Conservation (phyloP, 2,797 vertebrate genomes). For the Falco berigora region DNA sequence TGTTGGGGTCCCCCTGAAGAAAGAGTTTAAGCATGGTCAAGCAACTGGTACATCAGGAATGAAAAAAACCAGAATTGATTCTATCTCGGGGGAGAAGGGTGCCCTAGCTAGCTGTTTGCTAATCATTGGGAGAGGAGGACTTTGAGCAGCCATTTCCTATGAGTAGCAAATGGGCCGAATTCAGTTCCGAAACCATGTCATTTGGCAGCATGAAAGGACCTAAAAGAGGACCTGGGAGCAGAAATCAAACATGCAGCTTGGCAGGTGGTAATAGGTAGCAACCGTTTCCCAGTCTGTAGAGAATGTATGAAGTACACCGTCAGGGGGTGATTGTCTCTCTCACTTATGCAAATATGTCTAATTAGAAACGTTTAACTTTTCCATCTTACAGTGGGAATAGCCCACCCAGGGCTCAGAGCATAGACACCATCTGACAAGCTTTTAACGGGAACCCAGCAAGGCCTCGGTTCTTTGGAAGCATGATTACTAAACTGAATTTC, state of each 20-base stretch:
- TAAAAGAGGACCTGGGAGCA: background rate
- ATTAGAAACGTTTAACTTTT: background rate
- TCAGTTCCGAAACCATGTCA: background rate
- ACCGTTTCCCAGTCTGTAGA: background rate
- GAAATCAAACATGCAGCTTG: background rate
- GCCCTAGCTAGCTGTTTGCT: background rate
- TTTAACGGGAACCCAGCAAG: conserved; percentile 8
- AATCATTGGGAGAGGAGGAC: background rate
- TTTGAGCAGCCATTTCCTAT: background rate
- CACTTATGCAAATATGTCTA: background rate
- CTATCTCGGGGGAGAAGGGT: background rate
- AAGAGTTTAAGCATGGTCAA: background rate
- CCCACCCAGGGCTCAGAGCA: background rate
- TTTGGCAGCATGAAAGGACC: background rate
- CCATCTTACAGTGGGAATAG: background rate
- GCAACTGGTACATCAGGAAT: background rate
- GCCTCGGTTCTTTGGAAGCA: background rate
- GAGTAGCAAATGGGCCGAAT: background rate
- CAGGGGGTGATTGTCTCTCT: background rate
- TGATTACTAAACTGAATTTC: conserved; percentile 14
- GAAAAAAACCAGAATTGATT: background rate
- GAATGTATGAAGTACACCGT: background rate
- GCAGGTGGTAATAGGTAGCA: background rate
- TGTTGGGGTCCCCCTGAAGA: background rate
- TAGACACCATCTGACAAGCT: background rate